Evolutionary conservation across 2,888 invertebrate species (phyloP), one percentile per base, ranked within the genome.

Genomic region (Tineola bisselliella): DNA sequence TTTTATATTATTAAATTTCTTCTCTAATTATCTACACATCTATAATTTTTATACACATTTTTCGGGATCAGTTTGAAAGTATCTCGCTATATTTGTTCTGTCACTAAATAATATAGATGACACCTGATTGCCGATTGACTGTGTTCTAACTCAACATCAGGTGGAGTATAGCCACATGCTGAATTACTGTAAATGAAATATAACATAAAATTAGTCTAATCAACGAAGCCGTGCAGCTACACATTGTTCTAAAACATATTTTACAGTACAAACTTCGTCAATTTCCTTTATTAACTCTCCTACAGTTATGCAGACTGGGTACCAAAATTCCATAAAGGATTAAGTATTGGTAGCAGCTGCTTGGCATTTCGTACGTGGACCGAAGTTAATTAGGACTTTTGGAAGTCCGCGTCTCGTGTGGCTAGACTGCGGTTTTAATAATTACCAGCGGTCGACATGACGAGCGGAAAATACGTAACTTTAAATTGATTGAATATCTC

Each of bases 301-400:
- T n/a, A 2, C 8, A n/a, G 13, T 17, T 13, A 43, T 43, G 43
- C 43, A 15, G 48, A 48, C 17, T 48, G 8, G n/a, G 48, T 48
- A 48, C 10, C 15, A 48, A 48, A 25, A 48, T 17, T 48, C 48
- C 48, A 48, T 48, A 48, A 48, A 38, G 38, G 38, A 38, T 38
- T 38, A 38, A 38, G 38, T 48, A 68, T 72, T 70, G 67, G 71
- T 69, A 76, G 69, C 79, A 78, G 72, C 78, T 79, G 77, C 67
- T 74, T 66, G 69, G 68, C 66, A 69, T 68, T 69, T 68, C 62
- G 65, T 64, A 70, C 73, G 71, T 71, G 73, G 70, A 67, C 73
- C 72, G 66, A 72, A 81, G 77, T 81, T 81, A 84, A 84, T 84
- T 82, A 81, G 79, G 76, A 77, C 33, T 58, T 56, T 33, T 12